Conservation (phyloP, 2,888 invertebrate species). For the Ceriagrion tenellum region DNA sequence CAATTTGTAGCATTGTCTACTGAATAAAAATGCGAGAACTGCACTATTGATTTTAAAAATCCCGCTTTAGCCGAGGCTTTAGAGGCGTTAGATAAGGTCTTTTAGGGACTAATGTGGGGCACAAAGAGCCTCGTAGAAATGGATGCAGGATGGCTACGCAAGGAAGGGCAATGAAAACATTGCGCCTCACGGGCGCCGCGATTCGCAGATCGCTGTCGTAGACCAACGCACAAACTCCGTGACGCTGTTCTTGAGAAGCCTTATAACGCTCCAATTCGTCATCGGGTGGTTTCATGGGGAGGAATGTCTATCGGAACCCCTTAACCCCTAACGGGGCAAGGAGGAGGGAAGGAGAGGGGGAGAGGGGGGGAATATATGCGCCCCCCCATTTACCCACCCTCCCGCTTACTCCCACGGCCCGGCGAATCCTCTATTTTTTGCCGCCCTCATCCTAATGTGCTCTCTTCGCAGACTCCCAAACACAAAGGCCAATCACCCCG, state of each 20-base stretch:
- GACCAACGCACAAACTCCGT: not conserved
- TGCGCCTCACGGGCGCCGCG: too few species aligned
- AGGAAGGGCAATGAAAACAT: too few species aligned
- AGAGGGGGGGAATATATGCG: not conserved
- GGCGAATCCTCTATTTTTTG: not conserved
- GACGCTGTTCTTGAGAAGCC: not conserved
- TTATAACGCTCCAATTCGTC: not conserved
- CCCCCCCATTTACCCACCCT: not conserved
- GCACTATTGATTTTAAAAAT: too few species aligned
- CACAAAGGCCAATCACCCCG: conserved; percentile 59
- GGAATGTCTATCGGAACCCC: not conserved
- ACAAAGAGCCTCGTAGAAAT: too few species aligned
- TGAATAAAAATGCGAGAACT: too few species aligned
- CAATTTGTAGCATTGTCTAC: too few species aligned
- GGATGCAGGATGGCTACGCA: too few species aligned
- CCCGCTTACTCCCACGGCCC: not conserved
- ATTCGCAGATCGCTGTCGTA: not conserved
- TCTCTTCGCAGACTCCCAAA: conserved; percentile 54
- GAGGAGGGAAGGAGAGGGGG: not conserved
- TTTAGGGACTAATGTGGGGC: too few species aligned
- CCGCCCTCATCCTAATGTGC: not conserved
- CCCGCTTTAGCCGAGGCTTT: too few species aligned
- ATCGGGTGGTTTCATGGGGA: not conserved
- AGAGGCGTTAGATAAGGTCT: too few species aligned
- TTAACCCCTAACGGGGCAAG: not conserved